Evolutionary conservation across 1,140 invertebrate species (phyloP), one percentile per base, ranked within the genome.

Genomic region (Carcinoscorpius rotundicauda): DNA sequence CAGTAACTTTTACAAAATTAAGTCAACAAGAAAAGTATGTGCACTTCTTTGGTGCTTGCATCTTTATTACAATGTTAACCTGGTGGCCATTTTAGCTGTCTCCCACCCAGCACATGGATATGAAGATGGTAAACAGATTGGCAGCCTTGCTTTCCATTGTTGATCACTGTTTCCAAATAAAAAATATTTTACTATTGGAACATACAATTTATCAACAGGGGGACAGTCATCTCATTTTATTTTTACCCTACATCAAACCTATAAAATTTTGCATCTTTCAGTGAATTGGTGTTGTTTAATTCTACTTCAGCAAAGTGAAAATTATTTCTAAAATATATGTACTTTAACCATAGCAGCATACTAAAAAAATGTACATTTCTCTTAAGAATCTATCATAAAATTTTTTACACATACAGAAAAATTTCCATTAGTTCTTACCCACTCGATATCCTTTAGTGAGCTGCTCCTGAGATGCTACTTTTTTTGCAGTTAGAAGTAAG

Each of bases 81-180:
- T 61, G 95, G 95, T 51, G 95, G 95, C 95, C 95, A 98, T 60
- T 83, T 76, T 83, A 99, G 80, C 81, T 98, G 96, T 58, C 93
- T 81, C 29, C 95, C 95, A 64, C 94, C 96, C 5, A 97, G 76
- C 68, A 97, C 87, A 74, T 97, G 93, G 55, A 97, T 75, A 78
- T 97, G 94, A 29, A 97, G 80, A 78, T 96, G 93, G 76, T 87
- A 95, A 52, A 97, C 92, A 59, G 88, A 92, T 73, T 97, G 93
- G 57, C 86, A 85, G 49, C 91, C 93, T 73, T 93, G 76, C 70
- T 83, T 82, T 2, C 93, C 93, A 78, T 96, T 89, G 74, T 97
- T 96, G 11, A 97, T 82, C 0, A 96, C 91, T 60, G 74, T 58
- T 61, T 49, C 55, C 5, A 61, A 10, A 67, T 52, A 52, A 3